phyloP scores from a whole-genome alignment of 2,113 vertebrate genomes.

The Heterochromis multidens region DNA sequence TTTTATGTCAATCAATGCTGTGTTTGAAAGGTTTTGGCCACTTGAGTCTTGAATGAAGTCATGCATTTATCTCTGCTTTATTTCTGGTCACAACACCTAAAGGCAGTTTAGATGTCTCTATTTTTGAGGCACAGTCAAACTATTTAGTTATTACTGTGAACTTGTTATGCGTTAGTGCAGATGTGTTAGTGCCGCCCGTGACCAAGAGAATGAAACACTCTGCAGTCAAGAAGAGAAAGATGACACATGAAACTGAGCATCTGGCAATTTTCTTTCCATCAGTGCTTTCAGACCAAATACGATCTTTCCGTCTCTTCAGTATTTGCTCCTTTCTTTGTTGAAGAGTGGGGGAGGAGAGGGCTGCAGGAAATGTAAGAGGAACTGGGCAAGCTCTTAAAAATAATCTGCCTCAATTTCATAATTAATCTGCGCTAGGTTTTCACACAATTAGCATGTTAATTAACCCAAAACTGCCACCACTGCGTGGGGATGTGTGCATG shows the following conservation, averaged over 20 bases:
- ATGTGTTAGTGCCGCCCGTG: background rate
- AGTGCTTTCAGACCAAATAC: slow-evolving; percentile 28
- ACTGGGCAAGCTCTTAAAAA: slow-evolving; percentile 59
- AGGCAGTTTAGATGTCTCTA: background rate
- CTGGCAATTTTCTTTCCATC: slow-evolving; percentile 15
- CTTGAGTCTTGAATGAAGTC: too few relatives aligned
- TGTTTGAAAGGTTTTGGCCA: background rate
- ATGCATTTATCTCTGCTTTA: background rate
- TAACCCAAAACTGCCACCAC: slow-evolving; percentile 71
- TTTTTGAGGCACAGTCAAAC: background rate
- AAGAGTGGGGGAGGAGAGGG: background rate
- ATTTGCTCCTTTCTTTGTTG: slow-evolving; percentile 34
- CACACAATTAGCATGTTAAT: slow-evolving; percentile 74
- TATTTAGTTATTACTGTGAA: background rate
- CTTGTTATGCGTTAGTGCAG: too few relatives aligned
- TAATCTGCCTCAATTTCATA: slow-evolving; percentile 75
- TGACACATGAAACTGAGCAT: background rate
- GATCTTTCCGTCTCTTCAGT: slow-evolving; percentile 10
- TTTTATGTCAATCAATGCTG: background rate
- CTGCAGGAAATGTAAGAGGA: slow-evolving; percentile 47
- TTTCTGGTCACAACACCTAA: background rate
- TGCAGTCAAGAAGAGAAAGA: background rate
- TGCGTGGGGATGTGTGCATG: background rate
- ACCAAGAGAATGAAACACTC: background rate
- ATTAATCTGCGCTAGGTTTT: slow-evolving; percentile 71